Conservation (phyloP, 2,113 vertebrate species). For the Phyllostomus hastatus region DNA sequence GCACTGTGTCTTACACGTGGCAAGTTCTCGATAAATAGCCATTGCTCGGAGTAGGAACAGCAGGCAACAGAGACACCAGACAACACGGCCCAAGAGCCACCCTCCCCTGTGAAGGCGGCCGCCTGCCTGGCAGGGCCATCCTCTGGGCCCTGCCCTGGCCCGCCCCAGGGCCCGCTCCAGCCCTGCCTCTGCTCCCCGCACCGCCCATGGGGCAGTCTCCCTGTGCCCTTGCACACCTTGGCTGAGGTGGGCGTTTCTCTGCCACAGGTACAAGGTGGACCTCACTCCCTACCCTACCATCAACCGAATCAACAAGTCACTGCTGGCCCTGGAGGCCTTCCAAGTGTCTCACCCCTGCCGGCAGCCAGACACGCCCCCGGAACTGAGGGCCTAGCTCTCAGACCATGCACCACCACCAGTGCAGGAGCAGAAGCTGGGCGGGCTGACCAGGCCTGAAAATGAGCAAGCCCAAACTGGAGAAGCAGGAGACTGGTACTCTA, state of each 20-base stretch:
- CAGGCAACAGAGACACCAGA: not conserved
- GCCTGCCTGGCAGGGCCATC: not conserved
- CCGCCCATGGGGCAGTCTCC: not conserved
- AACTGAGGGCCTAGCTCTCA: conserved; percentile 80
- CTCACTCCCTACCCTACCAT: conserved; percentile 88
- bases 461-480: not conserved
- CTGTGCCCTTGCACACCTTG: not conserved
- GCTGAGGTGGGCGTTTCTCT: conserved; percentile 45
- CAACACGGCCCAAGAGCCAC: fast-evolving
- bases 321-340: conserved; percentile 91
- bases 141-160: not conserved
- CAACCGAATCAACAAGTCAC: conserved; percentile 87
- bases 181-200: not conserved
- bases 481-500: not conserved
- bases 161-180: not conserved
- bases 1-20: not conserved
- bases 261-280: conserved; percentile 92
- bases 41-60: not conserved
- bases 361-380: conserved; percentile 93
- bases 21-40: not conserved
- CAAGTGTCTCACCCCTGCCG: conserved; percentile 87
- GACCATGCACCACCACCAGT: not conserved
- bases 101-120: not conserved
- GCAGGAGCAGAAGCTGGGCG: not conserved
- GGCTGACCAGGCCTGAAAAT: not conserved